These are phyloP conservation scores for Pangasianodon gigas DNA, from an alignment of 2,113 vertebrate species.

Conservation along the genomic window DNA sequence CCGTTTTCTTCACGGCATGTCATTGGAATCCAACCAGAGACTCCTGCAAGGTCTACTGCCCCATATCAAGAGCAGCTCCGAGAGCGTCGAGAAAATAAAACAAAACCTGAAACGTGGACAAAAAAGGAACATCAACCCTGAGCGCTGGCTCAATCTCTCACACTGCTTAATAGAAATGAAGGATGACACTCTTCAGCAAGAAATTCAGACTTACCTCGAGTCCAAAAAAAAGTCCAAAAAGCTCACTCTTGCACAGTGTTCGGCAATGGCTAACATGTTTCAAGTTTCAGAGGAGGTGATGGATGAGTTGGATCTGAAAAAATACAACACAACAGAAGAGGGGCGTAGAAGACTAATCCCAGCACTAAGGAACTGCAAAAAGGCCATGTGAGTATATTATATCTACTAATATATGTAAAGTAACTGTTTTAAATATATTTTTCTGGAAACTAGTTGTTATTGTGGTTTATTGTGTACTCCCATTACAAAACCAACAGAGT, in stretches of 20 bases:
- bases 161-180: slow-evolving; percentile 41
- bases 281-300: slow-evolving; percentile 7
- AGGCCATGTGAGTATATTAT: slow-evolving; percentile 29
- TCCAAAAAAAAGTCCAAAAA: slow-evolving; percentile 16
- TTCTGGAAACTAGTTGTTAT: no score
- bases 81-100: slow-evolving; percentile 12
- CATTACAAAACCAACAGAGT: neutral
- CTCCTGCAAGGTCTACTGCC: slow-evolving; percentile 21
- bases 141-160: slow-evolving; percentile 30
- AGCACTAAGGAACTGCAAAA: slow-evolving; percentile 34
- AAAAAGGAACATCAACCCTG: slow-evolving; percentile 22
- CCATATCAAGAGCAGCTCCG: neutral
- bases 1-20: slow-evolving; percentile 32
- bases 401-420: neutral
- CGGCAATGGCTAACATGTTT: slow-evolving; percentile 19
- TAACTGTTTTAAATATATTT: neutral
- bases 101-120: slow-evolving; percentile 14
- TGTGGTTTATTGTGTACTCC: neutral
- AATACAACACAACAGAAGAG: slow-evolving; percentile 37
- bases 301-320: slow-evolving; percentile 8
- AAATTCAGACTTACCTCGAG: neutral
- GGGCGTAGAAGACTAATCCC: slow-evolving; percentile 27
- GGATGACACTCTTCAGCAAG: slow-evolving; percentile 26
- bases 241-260: slow-evolving; percentile 19
- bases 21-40: slow-evolving; percentile 29